Conservation (phyloP, 2,888 invertebrate species). For the Aleiodes leptofemur region DNA sequence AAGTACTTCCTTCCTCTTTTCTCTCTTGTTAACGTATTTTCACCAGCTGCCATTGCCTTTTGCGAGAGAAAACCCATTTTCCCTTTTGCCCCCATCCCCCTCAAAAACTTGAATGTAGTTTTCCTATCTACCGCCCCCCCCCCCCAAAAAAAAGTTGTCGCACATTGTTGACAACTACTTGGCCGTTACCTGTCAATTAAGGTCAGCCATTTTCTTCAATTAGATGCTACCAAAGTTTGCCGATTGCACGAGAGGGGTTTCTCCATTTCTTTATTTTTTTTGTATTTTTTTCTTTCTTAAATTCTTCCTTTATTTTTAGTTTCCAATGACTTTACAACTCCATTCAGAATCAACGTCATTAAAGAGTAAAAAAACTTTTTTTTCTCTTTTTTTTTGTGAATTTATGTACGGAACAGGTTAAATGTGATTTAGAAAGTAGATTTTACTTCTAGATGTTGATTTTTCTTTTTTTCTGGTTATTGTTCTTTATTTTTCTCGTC, state of each 20-base stretch:
- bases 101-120: slow-evolving; percentile 60
- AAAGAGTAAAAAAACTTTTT: slow-evolving; percentile 9
- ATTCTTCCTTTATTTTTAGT: slow-evolving; percentile 1
- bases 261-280: background rate
- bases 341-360: slow-evolving; percentile 5
- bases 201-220: slow-evolving; percentile 61
- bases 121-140: slow-evolving; percentile 43
- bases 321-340: slow-evolving; percentile 37
- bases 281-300: too few species aligned
- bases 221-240: slow-evolving; percentile 58
- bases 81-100: too few species aligned
- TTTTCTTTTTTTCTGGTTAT: background rate
- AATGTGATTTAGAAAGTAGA: slow-evolving; percentile 31
- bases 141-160: slow-evolving; percentile 20
- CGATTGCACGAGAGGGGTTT: slow-evolving; percentile 47
- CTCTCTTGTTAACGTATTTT: background rate
- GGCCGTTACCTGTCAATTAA: slow-evolving; percentile 59
- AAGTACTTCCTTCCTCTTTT: slow-evolving; percentile 7
- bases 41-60: slow-evolving; percentile 32
- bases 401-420: slow-evolving; percentile 10
- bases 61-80: slow-evolving; percentile 51
- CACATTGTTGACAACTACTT: slow-evolving; percentile 12
- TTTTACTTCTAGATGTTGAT: background rate
- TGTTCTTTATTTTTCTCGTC: background rate
- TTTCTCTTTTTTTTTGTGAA: background rate